These are phyloP conservation scores for Ophiodon elongatus DNA, from an alignment of 2,113 vertebrate genomes.

Conservation along the genomic window DNA sequence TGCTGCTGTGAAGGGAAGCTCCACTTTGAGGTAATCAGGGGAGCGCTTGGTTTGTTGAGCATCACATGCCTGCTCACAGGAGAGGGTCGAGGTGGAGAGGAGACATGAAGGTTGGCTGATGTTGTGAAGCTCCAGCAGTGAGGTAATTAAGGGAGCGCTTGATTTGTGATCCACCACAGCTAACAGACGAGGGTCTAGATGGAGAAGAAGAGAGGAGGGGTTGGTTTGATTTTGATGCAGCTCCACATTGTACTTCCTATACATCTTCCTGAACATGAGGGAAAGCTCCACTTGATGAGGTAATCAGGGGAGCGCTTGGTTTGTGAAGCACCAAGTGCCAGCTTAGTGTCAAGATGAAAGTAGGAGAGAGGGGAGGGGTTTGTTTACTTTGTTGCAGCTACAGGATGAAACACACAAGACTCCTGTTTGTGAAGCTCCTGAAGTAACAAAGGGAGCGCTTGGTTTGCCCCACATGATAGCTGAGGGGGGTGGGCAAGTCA, in stretches of 20 bases:
- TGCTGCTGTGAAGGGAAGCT: not conserved
- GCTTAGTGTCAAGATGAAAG: not conserved
- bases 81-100: not conserved
- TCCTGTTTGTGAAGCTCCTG: not conserved
- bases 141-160: constrained; percentile 13
- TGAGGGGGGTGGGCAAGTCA: not conserved
- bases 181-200: not conserved
- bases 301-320: not conserved
- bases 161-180: not conserved
- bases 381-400: not conserved
- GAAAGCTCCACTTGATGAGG: not conserved
- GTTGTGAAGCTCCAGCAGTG: not conserved
- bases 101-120: not conserved
- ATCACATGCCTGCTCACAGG: not conserved
- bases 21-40: not conserved
- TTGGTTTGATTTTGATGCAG: not conserved
- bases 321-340: not conserved
- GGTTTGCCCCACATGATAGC: not conserved
- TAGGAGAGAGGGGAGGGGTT: not conserved
- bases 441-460: not conserved
- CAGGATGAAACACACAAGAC: not conserved
- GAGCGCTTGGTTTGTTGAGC: not conserved
- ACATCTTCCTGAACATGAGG: not conserved
- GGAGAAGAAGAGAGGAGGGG: not conserved
- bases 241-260: not conserved